Evolutionary conservation across 2,888 invertebrate genomes (phyloP).

Genomic region (Tetragnatha montana): DNA sequence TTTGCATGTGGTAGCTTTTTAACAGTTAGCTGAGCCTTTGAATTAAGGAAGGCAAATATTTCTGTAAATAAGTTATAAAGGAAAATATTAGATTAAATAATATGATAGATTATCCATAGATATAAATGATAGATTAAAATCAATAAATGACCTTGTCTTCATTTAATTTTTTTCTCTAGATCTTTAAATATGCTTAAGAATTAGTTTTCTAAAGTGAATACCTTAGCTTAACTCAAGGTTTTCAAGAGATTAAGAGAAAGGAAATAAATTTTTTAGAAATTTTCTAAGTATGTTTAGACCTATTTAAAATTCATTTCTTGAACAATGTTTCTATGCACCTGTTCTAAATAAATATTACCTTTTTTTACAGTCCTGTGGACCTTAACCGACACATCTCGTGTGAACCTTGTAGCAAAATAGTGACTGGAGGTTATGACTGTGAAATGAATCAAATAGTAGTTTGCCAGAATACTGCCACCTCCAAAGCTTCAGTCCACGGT

Average conservation of each 20-base stretch:
- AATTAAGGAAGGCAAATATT: too few relatives aligned
- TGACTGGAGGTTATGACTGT: constrained; percentile 94
- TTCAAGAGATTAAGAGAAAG: constrained; percentile 23
- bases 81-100: too few relatives aligned
- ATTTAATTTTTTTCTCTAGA: too few relatives aligned
- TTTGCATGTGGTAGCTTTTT: too few relatives aligned
- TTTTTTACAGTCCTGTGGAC: constrained; percentile 84
- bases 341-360: constrained; percentile 1
- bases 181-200: background rate
- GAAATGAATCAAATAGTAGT: constrained; percentile 90
- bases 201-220: background rate
- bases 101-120: too few relatives aligned
- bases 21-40: too few relatives aligned
- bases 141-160: too few relatives aligned
- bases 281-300: too few relatives aligned
- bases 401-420: constrained; percentile 85
- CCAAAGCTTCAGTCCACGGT: constrained; percentile 84
- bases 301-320: too few relatives aligned
- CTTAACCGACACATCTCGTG: constrained; percentile 92
- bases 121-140: too few relatives aligned
- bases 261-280: background rate
- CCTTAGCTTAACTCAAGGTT: background rate
- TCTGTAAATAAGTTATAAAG: too few relatives aligned
- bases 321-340: too few relatives aligned
- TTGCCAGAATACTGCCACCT: constrained; percentile 88